These are phyloP conservation scores for Drosophila biarmipes DNA, from an alignment of 1,140 invertebrate genomes.

Conservation along the genomic window DNA sequence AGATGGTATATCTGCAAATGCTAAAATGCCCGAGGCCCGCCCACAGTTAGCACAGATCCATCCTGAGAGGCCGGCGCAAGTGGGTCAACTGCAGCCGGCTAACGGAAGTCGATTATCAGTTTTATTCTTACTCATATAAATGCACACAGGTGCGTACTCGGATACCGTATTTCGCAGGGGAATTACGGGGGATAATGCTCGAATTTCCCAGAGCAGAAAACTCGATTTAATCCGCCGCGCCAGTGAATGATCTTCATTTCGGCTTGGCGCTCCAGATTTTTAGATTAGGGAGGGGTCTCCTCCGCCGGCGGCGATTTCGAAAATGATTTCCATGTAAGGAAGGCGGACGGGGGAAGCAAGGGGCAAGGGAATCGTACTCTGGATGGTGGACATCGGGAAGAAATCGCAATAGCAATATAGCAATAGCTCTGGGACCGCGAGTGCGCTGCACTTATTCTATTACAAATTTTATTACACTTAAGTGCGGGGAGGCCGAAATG, in stretches of 20 bases:
- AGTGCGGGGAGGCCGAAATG: slow-evolving; percentile 74
- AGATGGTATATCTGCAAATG: slow-evolving; percentile 12
- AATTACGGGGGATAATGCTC: slow-evolving; percentile 29
- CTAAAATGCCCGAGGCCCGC: slow-evolving; percentile 40
- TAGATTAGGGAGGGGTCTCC: slow-evolving; percentile 11
- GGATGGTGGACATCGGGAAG: slow-evolving; percentile 2
- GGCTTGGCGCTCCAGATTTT: slow-evolving; percentile 51
- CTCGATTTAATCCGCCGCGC: slow-evolving; percentile 32
- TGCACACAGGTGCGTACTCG: slow-evolving; percentile 47
- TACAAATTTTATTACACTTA: slow-evolving; percentile 82
- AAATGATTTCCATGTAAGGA: slow-evolving; percentile 70
- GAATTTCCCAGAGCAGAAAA: slow-evolving; percentile 29
- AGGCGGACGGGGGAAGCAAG: not conserved
- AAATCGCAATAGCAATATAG: not conserved
- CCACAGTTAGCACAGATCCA: slow-evolving; percentile 46
- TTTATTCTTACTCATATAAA: slow-evolving; percentile 53
- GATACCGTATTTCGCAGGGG: slow-evolving; percentile 17
- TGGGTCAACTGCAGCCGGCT: slow-evolving; percentile 45
- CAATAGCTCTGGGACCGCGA: slow-evolving; percentile 12
- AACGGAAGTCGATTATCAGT: slow-evolving; percentile 61
- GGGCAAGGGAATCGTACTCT: slow-evolving; percentile 1
- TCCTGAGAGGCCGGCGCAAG: slow-evolving; percentile 20
- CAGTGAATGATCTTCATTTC: slow-evolving; percentile 58
- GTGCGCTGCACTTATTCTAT: slow-evolving; percentile 71
- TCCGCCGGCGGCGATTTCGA: slow-evolving; percentile 49